These are phyloP conservation scores for Conus ventricosus DNA, from an alignment of 1,140 invertebrate species.

Conservation along the genomic window DNA sequence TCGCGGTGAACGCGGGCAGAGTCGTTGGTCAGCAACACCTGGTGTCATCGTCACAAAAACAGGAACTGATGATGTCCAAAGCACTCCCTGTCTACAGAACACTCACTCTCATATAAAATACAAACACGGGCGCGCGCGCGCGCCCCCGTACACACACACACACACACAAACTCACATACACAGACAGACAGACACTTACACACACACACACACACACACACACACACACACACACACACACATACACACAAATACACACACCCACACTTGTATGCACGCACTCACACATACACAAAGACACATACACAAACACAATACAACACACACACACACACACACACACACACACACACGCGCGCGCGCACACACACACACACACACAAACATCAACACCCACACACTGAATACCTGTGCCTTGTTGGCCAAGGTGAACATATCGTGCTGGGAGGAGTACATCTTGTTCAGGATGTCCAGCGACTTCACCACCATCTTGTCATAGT, in stretches of 20 bases:
- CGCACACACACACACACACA: background rate
- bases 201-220: background rate
- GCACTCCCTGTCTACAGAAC: background rate
- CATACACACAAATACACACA: background rate
- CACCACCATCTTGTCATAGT: slow-evolving; percentile 71
- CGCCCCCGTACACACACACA: background rate
- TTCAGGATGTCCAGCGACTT: slow-evolving; percentile 70
- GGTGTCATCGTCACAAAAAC: background rate
- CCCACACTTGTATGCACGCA: too few species aligned
- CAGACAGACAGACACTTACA: background rate
- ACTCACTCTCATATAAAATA: too few species aligned
- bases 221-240: background rate
- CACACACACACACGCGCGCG: background rate
- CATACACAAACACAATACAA: background rate
- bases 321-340: background rate
- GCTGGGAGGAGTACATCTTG: slow-evolving; percentile 71
- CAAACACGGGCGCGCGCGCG: too few species aligned
- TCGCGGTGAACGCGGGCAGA: slow-evolving; percentile 68
- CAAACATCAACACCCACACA: too few species aligned
- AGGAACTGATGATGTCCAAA: background rate
- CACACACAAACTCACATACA: background rate
- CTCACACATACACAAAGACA: background rate
- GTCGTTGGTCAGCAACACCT: slow-evolving; percentile 69
- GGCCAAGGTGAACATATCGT: slow-evolving; percentile 71
- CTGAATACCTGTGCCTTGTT: slow-evolving; percentile 66